These are phyloP conservation scores for Trachurus trachurus DNA, from an alignment of 2,797 vertebrate species.

Conservation along the genomic window DNA sequence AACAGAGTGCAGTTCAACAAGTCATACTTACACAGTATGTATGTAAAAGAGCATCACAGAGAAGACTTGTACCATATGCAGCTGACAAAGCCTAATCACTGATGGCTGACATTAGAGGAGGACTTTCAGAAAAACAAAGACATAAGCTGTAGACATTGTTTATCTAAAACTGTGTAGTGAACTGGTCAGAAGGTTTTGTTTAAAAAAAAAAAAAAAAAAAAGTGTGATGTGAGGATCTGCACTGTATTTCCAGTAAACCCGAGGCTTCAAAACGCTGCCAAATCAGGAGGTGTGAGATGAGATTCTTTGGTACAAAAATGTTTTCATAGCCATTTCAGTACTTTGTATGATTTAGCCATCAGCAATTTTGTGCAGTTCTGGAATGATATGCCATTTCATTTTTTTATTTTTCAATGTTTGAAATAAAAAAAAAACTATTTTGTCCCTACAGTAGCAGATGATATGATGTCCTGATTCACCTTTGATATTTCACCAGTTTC, in stretches of 20 bases:
- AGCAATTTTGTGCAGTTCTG: slow-evolving; percentile 52
- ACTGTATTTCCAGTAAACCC: slow-evolving; percentile 70
- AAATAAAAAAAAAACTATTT: slow-evolving; percentile 8
- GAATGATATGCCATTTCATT: slow-evolving; percentile 7
- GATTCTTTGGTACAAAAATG: slow-evolving; percentile 20
- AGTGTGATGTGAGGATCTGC: slow-evolving; percentile 20
- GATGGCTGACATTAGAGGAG: slow-evolving; percentile 25
- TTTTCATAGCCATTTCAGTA: slow-evolving; percentile 42
- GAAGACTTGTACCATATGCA: slow-evolving; percentile 62
- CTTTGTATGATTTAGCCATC: slow-evolving; percentile 21
- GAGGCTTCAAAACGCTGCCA: slow-evolving; percentile 35
- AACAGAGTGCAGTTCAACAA: slow-evolving; percentile 72
- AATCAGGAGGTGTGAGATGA: slow-evolving; percentile 50
- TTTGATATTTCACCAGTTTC: slow-evolving; percentile 70
- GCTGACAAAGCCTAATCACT: slow-evolving; percentile 44
- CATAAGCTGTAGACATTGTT: slow-evolving; percentile 34
- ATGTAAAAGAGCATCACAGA: slow-evolving; percentile 54
- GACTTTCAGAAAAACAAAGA: slow-evolving; percentile 24
- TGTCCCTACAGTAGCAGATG: slow-evolving; percentile 31
- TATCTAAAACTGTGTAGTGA: slow-evolving; percentile 40
- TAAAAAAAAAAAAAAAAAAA: not conserved
- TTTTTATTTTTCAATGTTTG: not conserved
- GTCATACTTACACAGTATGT: slow-evolving; percentile 56
- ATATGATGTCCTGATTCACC: slow-evolving; percentile 51
- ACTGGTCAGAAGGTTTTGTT: slow-evolving; percentile 14